Conservation (phyloP, 2,888 invertebrate species). For the Aspidiotus rigidus region DNA sequence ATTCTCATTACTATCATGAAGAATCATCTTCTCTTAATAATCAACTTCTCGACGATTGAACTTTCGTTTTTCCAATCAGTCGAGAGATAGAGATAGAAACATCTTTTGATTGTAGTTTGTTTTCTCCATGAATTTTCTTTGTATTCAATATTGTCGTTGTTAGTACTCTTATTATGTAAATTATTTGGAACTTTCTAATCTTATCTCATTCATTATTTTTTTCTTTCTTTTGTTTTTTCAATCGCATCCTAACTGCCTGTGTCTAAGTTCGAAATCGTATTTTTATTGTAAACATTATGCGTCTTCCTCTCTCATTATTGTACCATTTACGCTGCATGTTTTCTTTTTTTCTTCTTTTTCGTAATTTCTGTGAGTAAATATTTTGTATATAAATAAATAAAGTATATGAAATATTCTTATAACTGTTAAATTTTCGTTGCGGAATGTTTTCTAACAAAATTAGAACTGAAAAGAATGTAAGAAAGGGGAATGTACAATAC, state of each 20-base stretch:
- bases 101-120: background rate
- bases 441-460: too few species aligned
- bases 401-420: too few species aligned
- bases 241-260: constrained; percentile 4
- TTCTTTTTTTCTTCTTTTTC: background rate
- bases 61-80: too few species aligned
- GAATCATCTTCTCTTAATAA: too few species aligned
- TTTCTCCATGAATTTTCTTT: background rate
- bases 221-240: background rate
- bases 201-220: background rate
- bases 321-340: constrained; percentile 2
- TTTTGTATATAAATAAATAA: too few species aligned
- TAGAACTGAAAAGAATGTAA: too few species aligned
- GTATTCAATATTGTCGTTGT: background rate
- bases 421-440: too few species aligned
- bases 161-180: background rate
- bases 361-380: too few species aligned
- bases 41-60: too few species aligned
- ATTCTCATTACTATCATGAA: too few species aligned
- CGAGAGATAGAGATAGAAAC: background rate
- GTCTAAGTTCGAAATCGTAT: background rate
- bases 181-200: background rate
- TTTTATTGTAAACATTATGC: background rate
- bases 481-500: too few species aligned
- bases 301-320: background rate